These are phyloP conservation scores for Sarcophaga carnaria DNA, from an alignment of 2,888 invertebrate genomes.

Conservation along the genomic window DNA sequence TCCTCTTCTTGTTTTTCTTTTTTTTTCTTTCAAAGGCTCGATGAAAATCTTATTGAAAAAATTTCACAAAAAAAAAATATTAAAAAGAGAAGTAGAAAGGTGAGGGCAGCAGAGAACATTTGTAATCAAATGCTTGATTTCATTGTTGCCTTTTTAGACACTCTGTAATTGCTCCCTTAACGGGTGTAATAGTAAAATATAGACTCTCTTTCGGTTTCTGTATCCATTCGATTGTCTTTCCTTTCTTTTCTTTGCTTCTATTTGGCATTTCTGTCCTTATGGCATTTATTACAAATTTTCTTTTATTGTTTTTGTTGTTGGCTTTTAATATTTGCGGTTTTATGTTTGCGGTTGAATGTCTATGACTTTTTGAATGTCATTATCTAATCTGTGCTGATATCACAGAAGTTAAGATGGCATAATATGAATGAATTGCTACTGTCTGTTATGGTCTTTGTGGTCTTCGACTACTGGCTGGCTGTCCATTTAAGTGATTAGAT, in stretches of 20 bases:
- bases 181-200: constrained; percentile 31
- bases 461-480: neutral
- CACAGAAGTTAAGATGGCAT: neutral
- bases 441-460: neutral
- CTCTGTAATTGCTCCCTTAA: constrained; percentile 61
- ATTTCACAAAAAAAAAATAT: no score
- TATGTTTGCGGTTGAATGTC: constrained; percentile 27
- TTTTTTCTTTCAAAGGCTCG: no score
- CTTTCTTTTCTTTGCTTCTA: neutral
- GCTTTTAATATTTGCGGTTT: constrained; percentile 9
- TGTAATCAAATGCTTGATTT: constrained; percentile 69
- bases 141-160: constrained; percentile 65
- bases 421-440: constrained; percentile 5
- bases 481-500: constrained; percentile 13
- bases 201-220: neutral
- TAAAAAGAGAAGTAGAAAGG: no score
- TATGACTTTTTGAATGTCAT: constrained; percentile 41
- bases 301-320: constrained; percentile 14
- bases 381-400: constrained; percentile 7
- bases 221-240: neutral
- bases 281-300: constrained; percentile 27
- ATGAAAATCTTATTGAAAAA: no score
- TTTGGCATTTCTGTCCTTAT: constrained; percentile 19
- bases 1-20: constrained; percentile 21
- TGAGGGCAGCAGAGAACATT: constrained; percentile 20